phyloP scores from a whole-genome alignment of 2,888 invertebrate genomes.

The Girardia tigrina region DNA sequence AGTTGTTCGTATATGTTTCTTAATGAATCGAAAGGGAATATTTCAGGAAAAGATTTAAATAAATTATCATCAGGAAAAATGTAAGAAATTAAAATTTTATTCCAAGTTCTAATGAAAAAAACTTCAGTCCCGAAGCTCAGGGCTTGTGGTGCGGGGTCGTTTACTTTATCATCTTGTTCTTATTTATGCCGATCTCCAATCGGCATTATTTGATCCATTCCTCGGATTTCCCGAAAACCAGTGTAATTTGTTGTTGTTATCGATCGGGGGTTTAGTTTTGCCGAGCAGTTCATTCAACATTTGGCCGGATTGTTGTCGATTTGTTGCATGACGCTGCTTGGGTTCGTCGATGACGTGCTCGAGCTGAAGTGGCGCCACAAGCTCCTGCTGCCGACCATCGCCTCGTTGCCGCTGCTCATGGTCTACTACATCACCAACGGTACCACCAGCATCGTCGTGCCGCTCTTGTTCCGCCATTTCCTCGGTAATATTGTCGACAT shows the following conservation, averaged over 20 bases:
- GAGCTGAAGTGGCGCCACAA: constrained; percentile 82
- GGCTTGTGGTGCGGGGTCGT: constrained; percentile 87
- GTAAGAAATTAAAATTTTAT: background rate
- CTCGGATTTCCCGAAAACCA: constrained; percentile 30
- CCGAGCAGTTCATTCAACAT: constrained; percentile 73
- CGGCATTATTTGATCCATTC: constrained; percentile 36
- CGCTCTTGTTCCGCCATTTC: constrained; percentile 64
- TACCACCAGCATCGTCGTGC: constrained; percentile 80
- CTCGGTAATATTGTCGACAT: constrained; percentile 69
- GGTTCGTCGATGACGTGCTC: constrained; percentile 94
- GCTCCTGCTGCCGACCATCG: constrained; percentile 83
- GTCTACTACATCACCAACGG: constrained; percentile 94
- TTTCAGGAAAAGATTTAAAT: constrained; percentile 24
- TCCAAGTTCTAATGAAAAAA: no score
- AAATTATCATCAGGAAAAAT: background rate
- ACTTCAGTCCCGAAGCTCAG: constrained; percentile 81
- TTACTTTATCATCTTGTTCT: constrained; percentile 76
- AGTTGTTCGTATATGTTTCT: constrained; percentile 18
- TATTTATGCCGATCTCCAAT: constrained; percentile 90
- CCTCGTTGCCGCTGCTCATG: constrained; percentile 84
- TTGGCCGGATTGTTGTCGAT: constrained; percentile 84
- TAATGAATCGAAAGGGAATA: background rate
- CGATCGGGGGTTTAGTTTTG: background rate
- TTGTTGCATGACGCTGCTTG: constrained; percentile 90
- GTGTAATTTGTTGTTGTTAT: constrained; percentile 16